Evolutionary conservation across 1,140 invertebrate species (phyloP).

Genomic region (Macrocentrus cingulum): DNA sequence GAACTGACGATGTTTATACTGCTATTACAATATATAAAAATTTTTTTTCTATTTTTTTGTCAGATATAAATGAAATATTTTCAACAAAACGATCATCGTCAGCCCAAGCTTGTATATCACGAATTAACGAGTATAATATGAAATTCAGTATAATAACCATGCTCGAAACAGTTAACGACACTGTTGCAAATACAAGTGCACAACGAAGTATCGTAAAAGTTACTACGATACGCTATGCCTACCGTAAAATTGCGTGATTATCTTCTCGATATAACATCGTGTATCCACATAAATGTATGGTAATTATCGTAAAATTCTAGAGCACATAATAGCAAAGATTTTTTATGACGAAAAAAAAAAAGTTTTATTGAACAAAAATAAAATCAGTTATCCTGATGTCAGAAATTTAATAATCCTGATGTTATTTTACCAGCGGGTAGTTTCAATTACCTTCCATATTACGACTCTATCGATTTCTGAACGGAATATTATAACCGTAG

Average conservation of each 20-base stretch:
- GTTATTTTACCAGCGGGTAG: not conserved
- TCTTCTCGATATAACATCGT: not conserved
- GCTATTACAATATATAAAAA: not conserved
- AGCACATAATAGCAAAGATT: not conserved
- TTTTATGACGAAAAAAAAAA: too few relatives aligned
- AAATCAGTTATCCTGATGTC: too few relatives aligned
- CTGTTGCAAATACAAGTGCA: constrained; percentile 42
- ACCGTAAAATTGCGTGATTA: constrained; percentile 22
- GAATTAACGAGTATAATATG: constrained; percentile 19
- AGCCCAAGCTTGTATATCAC: constrained; percentile 35
- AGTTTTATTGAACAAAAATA: too few relatives aligned
- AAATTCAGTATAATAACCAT: constrained; percentile 19
- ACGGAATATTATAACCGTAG: not conserved
- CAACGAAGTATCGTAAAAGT: constrained; percentile 33
- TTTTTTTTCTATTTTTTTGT: too few relatives aligned
- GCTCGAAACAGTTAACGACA: constrained; percentile 38
- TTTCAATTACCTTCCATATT: constrained; percentile 6
- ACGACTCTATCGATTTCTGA: not conserved
- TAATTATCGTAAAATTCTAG: not conserved
- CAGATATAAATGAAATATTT: too few relatives aligned
- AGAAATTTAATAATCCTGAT: not conserved
- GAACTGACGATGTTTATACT: constrained; percentile 15
- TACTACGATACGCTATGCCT: constrained; percentile 22
- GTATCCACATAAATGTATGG: not conserved
- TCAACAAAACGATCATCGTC: too few relatives aligned